phyloP scores from a whole-genome alignment of 1,140 invertebrate species.

The Apis cerana region DNA sequence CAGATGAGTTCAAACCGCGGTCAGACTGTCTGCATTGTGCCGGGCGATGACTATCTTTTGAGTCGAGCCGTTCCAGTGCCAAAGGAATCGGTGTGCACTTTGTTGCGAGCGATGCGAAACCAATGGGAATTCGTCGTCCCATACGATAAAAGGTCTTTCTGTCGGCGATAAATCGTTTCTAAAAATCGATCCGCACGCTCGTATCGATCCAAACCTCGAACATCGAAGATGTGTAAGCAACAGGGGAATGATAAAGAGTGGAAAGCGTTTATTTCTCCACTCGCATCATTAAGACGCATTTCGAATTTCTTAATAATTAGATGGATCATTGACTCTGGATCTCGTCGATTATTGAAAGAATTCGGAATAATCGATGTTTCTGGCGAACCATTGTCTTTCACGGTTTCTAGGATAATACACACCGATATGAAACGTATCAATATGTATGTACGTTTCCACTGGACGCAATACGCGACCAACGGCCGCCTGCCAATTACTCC shows the following conservation, averaged over 20 bases:
- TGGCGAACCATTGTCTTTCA: too few relatives aligned
- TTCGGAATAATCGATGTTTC: too few relatives aligned
- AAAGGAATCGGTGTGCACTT: neutral
- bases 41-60: constrained; percentile 36
- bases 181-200: too few relatives aligned
- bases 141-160: neutral
- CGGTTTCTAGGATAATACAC: neutral
- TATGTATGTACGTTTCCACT: constrained; percentile 10
- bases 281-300: too few relatives aligned
- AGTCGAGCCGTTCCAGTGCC: neutral
- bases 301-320: too few relatives aligned
- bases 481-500: constrained; percentile 61
- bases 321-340: too few relatives aligned
- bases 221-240: too few relatives aligned
- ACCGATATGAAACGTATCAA: constrained; percentile 8
- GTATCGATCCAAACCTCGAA: too few relatives aligned
- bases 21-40: constrained; percentile 36
- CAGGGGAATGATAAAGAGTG: too few relatives aligned
- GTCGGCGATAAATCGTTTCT: neutral
- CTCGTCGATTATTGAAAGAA: too few relatives aligned
- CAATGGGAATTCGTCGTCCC: neutral
- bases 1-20: constrained; percentile 32
- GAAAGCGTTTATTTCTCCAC: too few relatives aligned
- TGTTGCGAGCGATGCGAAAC: neutral
- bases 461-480: constrained; percentile 48